Evolutionary conservation across 2,113 vertebrate species (phyloP), one percentile per base, ranked within the genome.

Genomic region (Synchiropus splendidus): DNA sequence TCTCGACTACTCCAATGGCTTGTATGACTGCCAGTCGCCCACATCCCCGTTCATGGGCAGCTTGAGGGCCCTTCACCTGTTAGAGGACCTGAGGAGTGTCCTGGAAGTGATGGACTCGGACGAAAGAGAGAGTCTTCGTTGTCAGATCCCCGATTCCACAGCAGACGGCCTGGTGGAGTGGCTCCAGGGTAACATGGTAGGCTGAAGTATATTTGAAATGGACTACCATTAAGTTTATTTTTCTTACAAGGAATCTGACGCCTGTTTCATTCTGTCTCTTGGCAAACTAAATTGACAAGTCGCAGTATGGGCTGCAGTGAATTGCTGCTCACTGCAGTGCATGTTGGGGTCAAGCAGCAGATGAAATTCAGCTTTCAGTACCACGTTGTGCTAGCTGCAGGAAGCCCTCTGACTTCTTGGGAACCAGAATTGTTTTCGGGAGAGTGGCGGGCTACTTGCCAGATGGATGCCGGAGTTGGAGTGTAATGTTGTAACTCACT

Each of bases 11-110:
- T 87, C 92, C 49, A 97, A 95, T 18, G 92, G 94, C 42, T 74
- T 97, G 57, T 98, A 92, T 59, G 94, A 97, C 69, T 98, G 92
- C 65, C 94, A 97, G 76, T 98, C 94, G 0, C 94, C 94, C 16
- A 94, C 91, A 0, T 97, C 94, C 5, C 94, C 94, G 0, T 96
- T 94, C 77, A 90, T 97, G 86, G 91, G 94, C 13, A 76, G 81
- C 54, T 70, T 97, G 55, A 84, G 92, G 31, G 92, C 87, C 0
- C 79, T 98, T 53, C 92, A 98, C 45, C 86, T 97, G 0, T 80
- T 97, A 48, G 94, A 98, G 51, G 94, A 98, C 51, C 75, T 97
- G 36, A 72, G 92, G 12, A 85, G 89, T 0, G 54, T 95, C 63
- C 67, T 98, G 48, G 92, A 96, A 70, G 65, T 96, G 78, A 93